Evolutionary conservation across 2,113 vertebrate genomes (phyloP).

Genomic region (Sylvilagus bachmani): DNA sequence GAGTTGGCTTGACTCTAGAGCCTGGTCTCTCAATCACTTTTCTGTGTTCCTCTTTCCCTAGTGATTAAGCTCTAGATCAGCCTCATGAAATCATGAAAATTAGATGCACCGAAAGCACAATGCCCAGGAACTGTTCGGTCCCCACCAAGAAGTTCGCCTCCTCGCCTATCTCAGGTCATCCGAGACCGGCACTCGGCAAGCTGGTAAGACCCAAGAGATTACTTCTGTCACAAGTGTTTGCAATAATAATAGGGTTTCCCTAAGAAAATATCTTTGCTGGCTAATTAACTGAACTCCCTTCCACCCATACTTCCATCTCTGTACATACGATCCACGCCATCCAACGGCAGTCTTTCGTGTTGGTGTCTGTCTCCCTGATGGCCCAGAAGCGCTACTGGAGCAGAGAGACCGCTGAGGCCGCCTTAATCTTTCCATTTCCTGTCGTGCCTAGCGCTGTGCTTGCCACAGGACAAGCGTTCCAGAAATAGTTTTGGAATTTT

Average conservation of each 20-base stretch:
- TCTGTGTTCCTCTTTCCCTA: not conserved
- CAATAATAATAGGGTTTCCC: constrained; percentile 34
- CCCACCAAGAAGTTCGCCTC: not conserved
- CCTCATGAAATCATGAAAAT: not conserved
- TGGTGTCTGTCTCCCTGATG: not conserved
- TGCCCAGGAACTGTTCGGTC: not conserved
- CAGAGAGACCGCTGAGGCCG: not conserved
- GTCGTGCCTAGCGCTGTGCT: constrained; percentile 68
- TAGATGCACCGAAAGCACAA: not conserved
- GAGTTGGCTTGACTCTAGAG: not conserved
- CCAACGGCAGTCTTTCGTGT: not conserved
- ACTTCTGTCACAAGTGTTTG: not conserved
- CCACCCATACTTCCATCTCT: not conserved
- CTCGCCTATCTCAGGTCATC: not conserved
- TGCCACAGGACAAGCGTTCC: constrained; percentile 37
- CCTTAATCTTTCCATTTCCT: constrained; percentile 62
- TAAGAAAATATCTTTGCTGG: constrained; percentile 27
- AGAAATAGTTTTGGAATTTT: constrained; percentile 65
- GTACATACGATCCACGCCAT: accelerated
- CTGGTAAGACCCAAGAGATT: not conserved
- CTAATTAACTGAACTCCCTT: constrained; percentile 9
- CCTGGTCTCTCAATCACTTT: not conserved
- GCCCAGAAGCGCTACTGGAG: not conserved
- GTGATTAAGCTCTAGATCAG: accelerated
- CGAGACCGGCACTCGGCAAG: not conserved